A percentile compares a stretch with the other conserved stretches of the same genome.
Evolutionary conservation across 2,888 invertebrate genomes (phyloP).

Genomic region (Macropis europaea): DNA sequence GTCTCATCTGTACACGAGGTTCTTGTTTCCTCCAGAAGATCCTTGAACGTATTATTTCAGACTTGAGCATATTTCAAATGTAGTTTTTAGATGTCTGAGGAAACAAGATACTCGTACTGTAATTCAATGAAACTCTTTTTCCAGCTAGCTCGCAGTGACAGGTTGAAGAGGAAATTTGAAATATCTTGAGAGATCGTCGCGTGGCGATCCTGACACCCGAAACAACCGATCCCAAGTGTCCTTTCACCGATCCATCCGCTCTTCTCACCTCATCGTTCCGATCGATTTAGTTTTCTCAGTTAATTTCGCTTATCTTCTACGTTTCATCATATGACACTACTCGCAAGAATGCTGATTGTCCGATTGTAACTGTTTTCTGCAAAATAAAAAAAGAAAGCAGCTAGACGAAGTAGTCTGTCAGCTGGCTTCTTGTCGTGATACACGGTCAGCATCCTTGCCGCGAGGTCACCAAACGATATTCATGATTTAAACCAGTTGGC

Average conservation of each 20-base stretch:
- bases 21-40: background rate
- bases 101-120: background rate
- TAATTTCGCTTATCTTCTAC: conserved; percentile 60
- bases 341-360: conserved; percentile 54
- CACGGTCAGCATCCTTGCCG: conserved; percentile 52
- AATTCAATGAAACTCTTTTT: conserved; percentile 1
- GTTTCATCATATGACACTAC: conserved; percentile 50
- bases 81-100: background rate
- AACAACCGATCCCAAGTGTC: conserved; percentile 13
- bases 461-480: conserved; percentile 53
- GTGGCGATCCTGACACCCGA: background rate
- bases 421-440: background rate
- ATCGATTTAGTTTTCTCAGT: conserved; percentile 54
- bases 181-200: background rate
- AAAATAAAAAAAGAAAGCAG: too few species aligned
- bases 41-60: background rate
- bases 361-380: too few species aligned
- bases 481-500: conserved; percentile 59
- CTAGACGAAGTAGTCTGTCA: background rate
- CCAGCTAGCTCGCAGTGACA: background rate
- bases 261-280: conserved; percentile 19
- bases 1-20: background rate
- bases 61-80: background rate
- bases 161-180: background rate
- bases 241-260: conserved; percentile 1